phyloP scores from a whole-genome alignment of 2,888 invertebrate genomes.

The Terebella lapidaria region DNA sequence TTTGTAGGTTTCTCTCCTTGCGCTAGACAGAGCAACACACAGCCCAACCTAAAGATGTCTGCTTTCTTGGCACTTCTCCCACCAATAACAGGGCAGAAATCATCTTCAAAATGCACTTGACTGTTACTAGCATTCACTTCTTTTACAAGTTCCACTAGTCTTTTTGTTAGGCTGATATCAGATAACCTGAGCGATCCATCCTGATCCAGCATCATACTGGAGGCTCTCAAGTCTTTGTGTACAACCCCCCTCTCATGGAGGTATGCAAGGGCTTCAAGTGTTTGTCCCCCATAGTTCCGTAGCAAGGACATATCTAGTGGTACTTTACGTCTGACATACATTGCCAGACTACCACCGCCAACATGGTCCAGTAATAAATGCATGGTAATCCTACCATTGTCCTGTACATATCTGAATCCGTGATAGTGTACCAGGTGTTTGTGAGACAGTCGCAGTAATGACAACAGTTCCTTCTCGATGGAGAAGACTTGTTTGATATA shows the following conservation, averaged over 20 bases:
- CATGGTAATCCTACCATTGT: constrained; percentile 61
- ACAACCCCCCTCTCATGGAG: constrained; percentile 77
- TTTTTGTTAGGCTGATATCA: constrained; percentile 68
- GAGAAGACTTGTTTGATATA: constrained; percentile 49
- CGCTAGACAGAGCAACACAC: constrained; percentile 62
- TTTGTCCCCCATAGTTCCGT: constrained; percentile 66
- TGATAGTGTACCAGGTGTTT: constrained; percentile 71
- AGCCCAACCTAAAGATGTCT: constrained; percentile 66
- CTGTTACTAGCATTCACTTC: constrained; percentile 31
- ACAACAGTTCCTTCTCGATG: constrained; percentile 74
- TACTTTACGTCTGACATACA: constrained; percentile 58
- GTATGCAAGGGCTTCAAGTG: constrained; percentile 71
- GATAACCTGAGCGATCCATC: constrained; percentile 62
- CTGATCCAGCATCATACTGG: constrained; percentile 60
- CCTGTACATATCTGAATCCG: constrained; percentile 56
- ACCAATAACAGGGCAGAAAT: constrained; percentile 41
- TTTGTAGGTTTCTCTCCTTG: constrained; percentile 58
- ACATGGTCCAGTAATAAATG: constrained; percentile 55
- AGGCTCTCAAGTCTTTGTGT: constrained; percentile 64
- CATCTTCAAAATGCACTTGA: constrained; percentile 36
- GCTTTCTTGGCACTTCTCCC: constrained; percentile 63
- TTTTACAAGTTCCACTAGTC: constrained; percentile 44
- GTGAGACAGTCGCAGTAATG: constrained; percentile 68
- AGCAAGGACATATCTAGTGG: constrained; percentile 60
- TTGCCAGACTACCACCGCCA: constrained; percentile 53